phyloP scores from a whole-genome alignment of 2,113 vertebrate genomes.

The Prolemur simus region DNA sequence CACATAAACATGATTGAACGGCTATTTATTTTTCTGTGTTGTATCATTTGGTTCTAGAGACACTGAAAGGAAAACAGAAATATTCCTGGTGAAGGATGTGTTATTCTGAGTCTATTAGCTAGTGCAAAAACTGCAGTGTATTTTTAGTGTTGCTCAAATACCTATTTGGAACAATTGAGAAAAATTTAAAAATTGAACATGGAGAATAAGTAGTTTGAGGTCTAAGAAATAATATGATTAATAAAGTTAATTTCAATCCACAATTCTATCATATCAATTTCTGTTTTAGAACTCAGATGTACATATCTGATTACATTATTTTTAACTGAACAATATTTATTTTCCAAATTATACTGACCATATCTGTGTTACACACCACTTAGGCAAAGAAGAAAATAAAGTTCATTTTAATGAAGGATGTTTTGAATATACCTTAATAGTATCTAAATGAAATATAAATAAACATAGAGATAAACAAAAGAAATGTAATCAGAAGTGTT shows the following conservation, averaged over 20 bases:
- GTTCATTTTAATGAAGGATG: background rate
- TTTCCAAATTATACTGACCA: background rate
- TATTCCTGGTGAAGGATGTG: background rate
- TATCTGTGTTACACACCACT: background rate
- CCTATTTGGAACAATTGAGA: background rate
- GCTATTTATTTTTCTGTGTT: background rate
- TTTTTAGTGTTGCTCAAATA: background rate
- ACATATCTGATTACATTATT: background rate
- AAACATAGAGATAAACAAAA: background rate
- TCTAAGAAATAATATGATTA: background rate
- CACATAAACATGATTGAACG: background rate
- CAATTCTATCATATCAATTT: background rate
- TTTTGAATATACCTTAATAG: background rate
- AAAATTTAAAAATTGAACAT: background rate
- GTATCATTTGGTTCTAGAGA: background rate
- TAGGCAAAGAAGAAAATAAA: background rate
- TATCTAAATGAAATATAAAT: background rate
- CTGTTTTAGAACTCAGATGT: background rate
- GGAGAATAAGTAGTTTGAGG: background rate
- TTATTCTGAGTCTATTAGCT: background rate
- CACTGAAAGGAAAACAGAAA: slow-evolving; percentile 16
- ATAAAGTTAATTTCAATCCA: background rate
- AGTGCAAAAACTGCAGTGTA: background rate
- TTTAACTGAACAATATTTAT: background rate
- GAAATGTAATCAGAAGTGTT: background rate